Conservation (phyloP, 2,113 vertebrate genomes). For the Apistogramma diplotaenia region DNA sequence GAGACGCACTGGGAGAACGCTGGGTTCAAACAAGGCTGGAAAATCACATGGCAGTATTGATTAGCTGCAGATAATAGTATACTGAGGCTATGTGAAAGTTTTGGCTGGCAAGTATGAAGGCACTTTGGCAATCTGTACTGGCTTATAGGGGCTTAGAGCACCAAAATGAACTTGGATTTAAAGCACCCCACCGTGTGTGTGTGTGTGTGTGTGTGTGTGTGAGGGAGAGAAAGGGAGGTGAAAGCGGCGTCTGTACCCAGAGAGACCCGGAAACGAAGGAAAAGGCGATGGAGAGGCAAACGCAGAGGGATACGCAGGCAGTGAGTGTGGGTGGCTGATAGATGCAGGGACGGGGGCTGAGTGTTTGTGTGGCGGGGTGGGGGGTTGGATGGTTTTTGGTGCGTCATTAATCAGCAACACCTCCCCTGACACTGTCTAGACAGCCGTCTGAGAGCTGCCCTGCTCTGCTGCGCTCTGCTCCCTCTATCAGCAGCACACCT, state of each 20-base stretch:
- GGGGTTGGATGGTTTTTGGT: conserved; percentile 46
- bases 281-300: conserved; percentile 38
- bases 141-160: not conserved
- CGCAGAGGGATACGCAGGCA: conserved; percentile 48
- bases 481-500: conserved; percentile 56
- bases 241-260: not conserved
- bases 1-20: not conserved
- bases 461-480: conserved; percentile 62
- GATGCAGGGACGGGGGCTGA: conserved; percentile 33
- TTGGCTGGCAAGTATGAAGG: not conserved
- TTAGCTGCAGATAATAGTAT: not conserved
- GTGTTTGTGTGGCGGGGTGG: not conserved
- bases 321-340: conserved; percentile 53
- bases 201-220: not conserved
- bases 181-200: not conserved
- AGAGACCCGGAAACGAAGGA: conserved; percentile 25
- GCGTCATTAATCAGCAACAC: conserved; percentile 75
- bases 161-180: not conserved
- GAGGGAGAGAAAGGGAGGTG: not conserved
- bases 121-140: not conserved
- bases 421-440: conserved; percentile 77
- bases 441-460: conserved; percentile 73
- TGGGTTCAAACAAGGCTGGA: not conserved
- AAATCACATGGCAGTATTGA: not conserved
- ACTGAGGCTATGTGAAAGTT: not conserved